Base-by-base conservation (phyloP, 2,797 vertebrate species). In the Strix occidentalis region DNA sequence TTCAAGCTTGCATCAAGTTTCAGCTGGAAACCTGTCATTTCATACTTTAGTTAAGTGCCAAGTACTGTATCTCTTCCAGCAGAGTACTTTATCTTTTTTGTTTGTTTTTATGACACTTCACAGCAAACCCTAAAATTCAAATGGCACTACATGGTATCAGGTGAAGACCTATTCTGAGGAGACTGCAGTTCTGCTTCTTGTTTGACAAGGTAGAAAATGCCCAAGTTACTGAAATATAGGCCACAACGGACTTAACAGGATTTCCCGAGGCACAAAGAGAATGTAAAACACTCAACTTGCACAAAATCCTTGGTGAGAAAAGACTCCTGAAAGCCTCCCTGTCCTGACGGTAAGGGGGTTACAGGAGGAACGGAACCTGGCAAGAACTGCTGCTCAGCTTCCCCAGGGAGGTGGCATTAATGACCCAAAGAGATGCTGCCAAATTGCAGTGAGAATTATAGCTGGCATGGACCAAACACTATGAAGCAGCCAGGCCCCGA, bases 281-380 rank as follows among this genome's bases (percentile, higher is more conserved):
- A 68, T 3, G 6, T 13, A 20, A 56, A 61, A 19, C 35, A 66
- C 9, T 16, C 56, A 54, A 28, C 23, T 16, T 13, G 48, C 53
- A 60, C 17, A 75, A 70, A 85, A 69, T 26, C 63, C 60, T 37
- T 2, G 1, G 23, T 31, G 13, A 68, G 60, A 54, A 58, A 25
- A 80, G 64, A 58, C 68, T 58, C 43, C 45, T 16, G 19, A 50
- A 70, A 82, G 45, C 20, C 26, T 54, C 24, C 43, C n/a, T 7
- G 20, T 35, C 8, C 7, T 0, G 0, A 68, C 2, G 1, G 37
- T 26, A 66, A 75, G 29, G 31, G 21, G 61, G 23, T 53, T 35
- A 82, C 4, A 1, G 66, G 54, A 91, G 17, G 66, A 87, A 64
- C 2, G 4, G 51, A 69, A 63, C 6, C 8, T 18, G 79, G 48